A percentile compares a stretch with the other conserved stretches of the same genome.
phyloP scores from a whole-genome alignment of 2,888 invertebrate species.

The Xanthia togata region DNA sequence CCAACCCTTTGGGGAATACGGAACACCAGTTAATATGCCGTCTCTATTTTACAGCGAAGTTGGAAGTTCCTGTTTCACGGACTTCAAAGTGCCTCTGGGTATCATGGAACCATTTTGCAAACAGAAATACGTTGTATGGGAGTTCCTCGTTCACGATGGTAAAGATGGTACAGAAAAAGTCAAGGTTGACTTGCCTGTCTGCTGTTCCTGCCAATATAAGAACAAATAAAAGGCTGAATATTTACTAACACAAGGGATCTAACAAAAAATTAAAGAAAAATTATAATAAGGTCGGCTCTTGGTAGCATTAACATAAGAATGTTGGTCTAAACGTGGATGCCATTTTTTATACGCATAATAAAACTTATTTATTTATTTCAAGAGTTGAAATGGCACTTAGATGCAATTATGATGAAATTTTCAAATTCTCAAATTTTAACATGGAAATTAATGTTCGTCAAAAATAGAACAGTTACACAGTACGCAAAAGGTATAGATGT shows the following conservation, averaged over 20 bases:
- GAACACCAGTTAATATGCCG: background rate
- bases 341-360: background rate
- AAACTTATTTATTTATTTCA: background rate
- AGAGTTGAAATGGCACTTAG: background rate
- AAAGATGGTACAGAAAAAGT: slow-evolving; percentile 76
- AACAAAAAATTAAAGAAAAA: background rate
- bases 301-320: background rate
- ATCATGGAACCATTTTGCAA: slow-evolving; percentile 76
- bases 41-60: slow-evolving; percentile 68
- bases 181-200: slow-evolving; percentile 79
- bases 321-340: background rate
- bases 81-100: slow-evolving; percentile 67
- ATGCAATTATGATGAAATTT: too few species aligned
- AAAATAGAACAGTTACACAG: background rate
- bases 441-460: background rate
- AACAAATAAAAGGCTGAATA: slow-evolving; percentile 34
- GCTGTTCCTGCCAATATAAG: slow-evolving; percentile 84
- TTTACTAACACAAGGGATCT: background rate
- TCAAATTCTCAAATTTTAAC: background rate
- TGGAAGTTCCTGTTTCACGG: slow-evolving; percentile 76
- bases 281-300: background rate
- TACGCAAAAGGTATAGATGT: background rate
- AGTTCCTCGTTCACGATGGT: slow-evolving; percentile 78
- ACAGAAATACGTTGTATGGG: slow-evolving; percentile 82
- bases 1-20: background rate